These are phyloP conservation scores for Bradynema listronoti DNA, from an alignment of 1,140 invertebrate genomes.

Conservation along the genomic window DNA sequence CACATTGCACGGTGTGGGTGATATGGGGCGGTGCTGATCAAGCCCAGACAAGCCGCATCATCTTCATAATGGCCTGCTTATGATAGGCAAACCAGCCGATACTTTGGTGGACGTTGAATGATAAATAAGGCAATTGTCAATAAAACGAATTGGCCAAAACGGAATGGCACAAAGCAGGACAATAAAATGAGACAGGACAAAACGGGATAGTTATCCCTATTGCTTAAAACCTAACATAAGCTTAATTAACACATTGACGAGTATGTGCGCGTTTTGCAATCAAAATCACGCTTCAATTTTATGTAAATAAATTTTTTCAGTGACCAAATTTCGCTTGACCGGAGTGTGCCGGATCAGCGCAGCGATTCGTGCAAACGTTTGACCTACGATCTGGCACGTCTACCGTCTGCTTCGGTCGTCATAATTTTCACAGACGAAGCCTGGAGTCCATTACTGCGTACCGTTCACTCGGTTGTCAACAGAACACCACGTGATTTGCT, in stretches of 20 bases:
- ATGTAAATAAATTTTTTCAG: constrained; percentile 6
- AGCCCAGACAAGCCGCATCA: too few species aligned
- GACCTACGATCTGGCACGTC: constrained; percentile 20
- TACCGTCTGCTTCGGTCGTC: constrained; percentile 31
- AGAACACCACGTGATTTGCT: constrained; percentile 67
- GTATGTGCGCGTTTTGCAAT: neutral
- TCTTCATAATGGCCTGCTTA: too few species aligned
- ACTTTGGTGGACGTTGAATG: too few species aligned
- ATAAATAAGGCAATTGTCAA: too few species aligned
- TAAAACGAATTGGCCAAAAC: too few species aligned
- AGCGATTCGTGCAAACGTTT: constrained; percentile 30
- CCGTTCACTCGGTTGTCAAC: constrained; percentile 78
- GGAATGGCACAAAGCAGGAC: too few species aligned
- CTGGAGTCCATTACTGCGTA: constrained; percentile 73
- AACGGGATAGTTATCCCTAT: too few species aligned
- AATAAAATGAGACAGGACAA: too few species aligned
- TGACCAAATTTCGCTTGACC: constrained; percentile 41
- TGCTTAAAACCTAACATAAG: too few species aligned
- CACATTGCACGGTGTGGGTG: too few species aligned
- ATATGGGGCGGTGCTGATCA: too few species aligned
- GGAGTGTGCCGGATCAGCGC: constrained; percentile 27
- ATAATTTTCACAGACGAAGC: constrained; percentile 80
- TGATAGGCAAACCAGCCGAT: too few species aligned
- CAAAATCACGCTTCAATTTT: constrained; percentile 12
- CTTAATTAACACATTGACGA: neutral